A percentile compares a stretch with the other conserved stretches of the same genome.
Evolutionary conservation across 1,140 invertebrate species (phyloP).

Genomic region (Rhopalosiphum maidis): DNA sequence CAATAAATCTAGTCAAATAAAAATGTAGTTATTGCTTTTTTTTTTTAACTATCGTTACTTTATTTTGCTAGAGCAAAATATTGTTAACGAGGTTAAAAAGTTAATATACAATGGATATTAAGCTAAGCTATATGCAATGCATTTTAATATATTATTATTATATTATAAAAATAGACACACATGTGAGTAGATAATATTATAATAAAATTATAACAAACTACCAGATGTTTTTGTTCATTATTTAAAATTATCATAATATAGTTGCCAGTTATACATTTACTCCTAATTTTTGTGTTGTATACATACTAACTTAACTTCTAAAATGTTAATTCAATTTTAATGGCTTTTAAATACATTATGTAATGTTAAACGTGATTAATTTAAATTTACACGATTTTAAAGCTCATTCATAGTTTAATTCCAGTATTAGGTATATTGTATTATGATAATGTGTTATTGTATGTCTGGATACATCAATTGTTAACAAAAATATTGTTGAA

Average conservation of each 20-base stretch:
- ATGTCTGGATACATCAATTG: neutral
- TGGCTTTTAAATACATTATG: neutral
- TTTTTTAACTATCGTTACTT: neutral
- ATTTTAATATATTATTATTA: neutral
- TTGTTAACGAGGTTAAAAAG: neutral
- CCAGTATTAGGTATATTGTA: neutral
- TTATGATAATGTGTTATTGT: neutral
- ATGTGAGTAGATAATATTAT: neutral
- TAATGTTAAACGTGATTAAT: neutral
- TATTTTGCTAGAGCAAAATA: conserved; percentile 34
- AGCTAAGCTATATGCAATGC: too few relatives aligned
- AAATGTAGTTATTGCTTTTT: neutral
- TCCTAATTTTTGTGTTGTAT: neutral
- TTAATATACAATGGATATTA: neutral
- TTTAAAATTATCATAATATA: neutral
- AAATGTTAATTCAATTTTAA: neutral
- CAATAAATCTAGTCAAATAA: conserved; percentile 25
- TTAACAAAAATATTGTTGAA: conserved; percentile 9
- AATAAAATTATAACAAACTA: neutral
- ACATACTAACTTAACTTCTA: neutral
- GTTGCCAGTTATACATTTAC: too few relatives aligned
- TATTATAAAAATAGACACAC: neutral
- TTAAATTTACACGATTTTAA: neutral
- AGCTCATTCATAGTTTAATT: neutral
- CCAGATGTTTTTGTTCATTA: neutral